Evolutionary conservation across 2,113 vertebrate genomes (phyloP), one percentile per base, ranked within the genome.

Genomic region (Melanerpes aurifrons): DNA sequence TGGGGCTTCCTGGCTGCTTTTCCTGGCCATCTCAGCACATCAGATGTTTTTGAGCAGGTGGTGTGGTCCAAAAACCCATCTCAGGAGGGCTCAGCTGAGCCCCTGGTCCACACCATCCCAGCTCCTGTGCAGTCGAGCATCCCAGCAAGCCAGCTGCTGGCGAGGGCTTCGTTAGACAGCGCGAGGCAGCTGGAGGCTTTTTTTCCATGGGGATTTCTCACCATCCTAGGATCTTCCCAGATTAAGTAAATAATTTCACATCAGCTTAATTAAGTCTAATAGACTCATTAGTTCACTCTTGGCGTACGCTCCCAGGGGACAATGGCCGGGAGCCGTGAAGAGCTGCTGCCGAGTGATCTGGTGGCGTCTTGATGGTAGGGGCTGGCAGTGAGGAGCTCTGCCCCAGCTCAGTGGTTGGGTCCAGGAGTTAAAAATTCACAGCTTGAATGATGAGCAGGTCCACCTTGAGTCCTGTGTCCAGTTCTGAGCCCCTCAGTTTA

Each of bases 211-310:
- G 94, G 94, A 96, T 81, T 96, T 94, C 92, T 94, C 8, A 19
- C 83, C 84, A 94, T 93, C 47, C 2, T 85, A 85, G 97, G 90
- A 96, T 95, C 94, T 92, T 97, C 87, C 71, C 85, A 94, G 94
- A 97, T 97, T 93, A 97, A 97, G 96, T 95, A 97, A 96, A 95
- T 97, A 96, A 97, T 97, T 97, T 96, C 89, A 68, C 86, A 91
- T 97, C 87, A 90, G 89, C 95, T 95, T 96, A 97, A 97, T 97
- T 97, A 97, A 96, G 96, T 95, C 96, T 97, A 97, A 97, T 96
- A 95, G 96, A 94, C 96, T 97, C 97, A 97, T 97, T 98, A 97
- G 95, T 96, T 96, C 82, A 81, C 84, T 96, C 94, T 93, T 94
- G 48, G 84, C 18, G 6, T n/a, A 17, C 0, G 7, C 53, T 96